phyloP scores from a whole-genome alignment of 2,113 vertebrate species.

The Gallinago paraguaiae region DNA sequence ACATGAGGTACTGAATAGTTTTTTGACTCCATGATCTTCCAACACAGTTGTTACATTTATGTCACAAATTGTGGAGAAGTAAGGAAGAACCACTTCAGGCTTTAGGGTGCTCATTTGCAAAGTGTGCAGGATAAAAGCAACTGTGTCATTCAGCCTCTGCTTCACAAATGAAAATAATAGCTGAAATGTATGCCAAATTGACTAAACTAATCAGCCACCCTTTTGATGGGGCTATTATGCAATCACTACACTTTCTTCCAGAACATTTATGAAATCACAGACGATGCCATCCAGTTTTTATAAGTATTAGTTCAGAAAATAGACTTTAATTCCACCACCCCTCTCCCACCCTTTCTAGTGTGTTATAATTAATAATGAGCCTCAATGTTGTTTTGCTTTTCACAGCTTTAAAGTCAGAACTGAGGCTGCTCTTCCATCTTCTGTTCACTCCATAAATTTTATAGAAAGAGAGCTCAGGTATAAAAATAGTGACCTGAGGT shows the following conservation, averaged over 20 bases:
- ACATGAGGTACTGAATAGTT: not conserved
- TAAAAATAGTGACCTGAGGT: not conserved
- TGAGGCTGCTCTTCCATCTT: not conserved
- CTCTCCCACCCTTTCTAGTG: not conserved
- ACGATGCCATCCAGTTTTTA: conserved; percentile 23
- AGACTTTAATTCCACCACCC: conserved; percentile 18
- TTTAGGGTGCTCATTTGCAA: conserved; percentile 7
- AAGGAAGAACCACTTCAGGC: not conserved
- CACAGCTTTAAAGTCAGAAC: conserved; percentile 8
- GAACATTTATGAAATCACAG: conserved; percentile 73
- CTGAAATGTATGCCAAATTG: conserved; percentile 58
- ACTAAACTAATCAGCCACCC: conserved; percentile 66
- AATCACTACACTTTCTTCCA: conserved; percentile 68
- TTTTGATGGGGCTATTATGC: conserved; percentile 63
- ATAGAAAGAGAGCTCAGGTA: not conserved
- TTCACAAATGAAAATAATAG: conserved; percentile 70
- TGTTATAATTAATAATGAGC: conserved; percentile 48
- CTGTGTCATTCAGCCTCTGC: conserved; percentile 19
- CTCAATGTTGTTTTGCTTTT: not conserved
- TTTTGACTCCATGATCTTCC: not conserved
- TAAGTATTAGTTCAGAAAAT: conserved; percentile 65
- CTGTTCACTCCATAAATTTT: not conserved
- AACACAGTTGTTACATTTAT: not conserved
- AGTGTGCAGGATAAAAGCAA: not conserved
- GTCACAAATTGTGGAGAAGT: not conserved